These are phyloP conservation scores for Pseudeuparius sepicola DNA, from an alignment of 2,888 invertebrate genomes.

Conservation along the genomic window DNA sequence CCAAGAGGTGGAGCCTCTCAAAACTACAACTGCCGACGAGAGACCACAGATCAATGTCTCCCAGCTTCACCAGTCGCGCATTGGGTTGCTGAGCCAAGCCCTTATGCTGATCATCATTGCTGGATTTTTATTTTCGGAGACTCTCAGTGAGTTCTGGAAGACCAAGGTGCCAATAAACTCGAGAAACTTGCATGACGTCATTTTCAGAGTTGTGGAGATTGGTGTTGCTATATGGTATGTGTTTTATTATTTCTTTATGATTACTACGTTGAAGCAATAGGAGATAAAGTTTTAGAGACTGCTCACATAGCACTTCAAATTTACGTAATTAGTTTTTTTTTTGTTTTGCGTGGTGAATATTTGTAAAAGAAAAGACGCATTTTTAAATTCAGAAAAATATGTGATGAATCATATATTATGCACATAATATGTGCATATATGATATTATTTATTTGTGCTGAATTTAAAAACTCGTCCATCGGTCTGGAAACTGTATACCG, in stretches of 20 bases:
- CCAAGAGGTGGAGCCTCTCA: conserved; percentile 31
- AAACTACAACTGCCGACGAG: conserved; percentile 23
- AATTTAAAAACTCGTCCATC: too few species aligned
- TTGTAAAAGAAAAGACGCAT: too few species aligned
- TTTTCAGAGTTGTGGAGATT: conserved; percentile 84
- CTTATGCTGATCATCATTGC: conserved; percentile 83
- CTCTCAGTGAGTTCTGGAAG: conserved; percentile 88
- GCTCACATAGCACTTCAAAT: too few species aligned
- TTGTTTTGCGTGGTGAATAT: too few species aligned
- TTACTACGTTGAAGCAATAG: too few species aligned
- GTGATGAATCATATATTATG: too few species aligned
- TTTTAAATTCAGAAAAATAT: too few species aligned
- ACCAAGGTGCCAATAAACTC: conserved; percentile 79
- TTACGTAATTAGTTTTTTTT: too few species aligned
- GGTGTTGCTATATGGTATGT: conserved; percentile 76
- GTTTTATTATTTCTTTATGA: not conserved
- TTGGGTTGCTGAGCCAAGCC: conserved; percentile 83
- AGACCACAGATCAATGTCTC: conserved; percentile 59
- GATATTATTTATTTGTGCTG: too few species aligned
- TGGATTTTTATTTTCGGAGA: conserved; percentile 83
- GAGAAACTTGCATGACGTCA: conserved; percentile 85
- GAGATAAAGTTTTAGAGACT: too few species aligned
- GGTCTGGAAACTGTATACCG: too few species aligned
- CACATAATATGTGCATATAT: too few species aligned
- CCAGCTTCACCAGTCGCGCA: conserved; percentile 81